These are phyloP conservation scores for Mamestra configurata DNA, from an alignment of 1,140 invertebrate species.

Conservation along the genomic window DNA sequence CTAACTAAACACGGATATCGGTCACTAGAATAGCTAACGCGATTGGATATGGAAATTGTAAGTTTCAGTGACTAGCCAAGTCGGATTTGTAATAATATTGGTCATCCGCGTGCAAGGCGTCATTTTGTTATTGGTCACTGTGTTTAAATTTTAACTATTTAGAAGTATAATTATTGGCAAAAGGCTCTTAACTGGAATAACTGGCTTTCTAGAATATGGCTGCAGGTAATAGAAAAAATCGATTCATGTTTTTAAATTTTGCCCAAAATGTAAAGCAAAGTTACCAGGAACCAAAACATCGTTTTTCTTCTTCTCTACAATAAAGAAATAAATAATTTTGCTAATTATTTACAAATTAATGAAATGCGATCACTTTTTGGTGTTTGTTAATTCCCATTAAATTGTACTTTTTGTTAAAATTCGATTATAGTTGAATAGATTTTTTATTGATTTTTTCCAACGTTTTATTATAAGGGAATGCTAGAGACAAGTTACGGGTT, in stretches of 20 bases:
- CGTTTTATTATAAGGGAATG: slow-evolving; percentile 18
- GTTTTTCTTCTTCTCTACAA: neutral
- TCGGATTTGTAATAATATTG: too few species aligned
- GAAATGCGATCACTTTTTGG: neutral
- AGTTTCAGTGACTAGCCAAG: too few species aligned
- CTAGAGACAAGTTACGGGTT: slow-evolving; percentile 17
- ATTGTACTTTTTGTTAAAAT: slow-evolving; percentile 32
- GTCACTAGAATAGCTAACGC: neutral
- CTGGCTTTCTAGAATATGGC: too few species aligned
- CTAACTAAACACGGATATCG: neutral
- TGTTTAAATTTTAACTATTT: too few species aligned
- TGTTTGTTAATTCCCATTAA: neutral
- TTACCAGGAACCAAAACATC: neutral
- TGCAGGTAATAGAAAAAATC: neutral
- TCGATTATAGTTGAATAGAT: neutral
- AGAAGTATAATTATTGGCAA: too few species aligned
- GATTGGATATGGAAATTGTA: too few species aligned
- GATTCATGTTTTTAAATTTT: neutral
- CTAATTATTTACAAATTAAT: slow-evolving; percentile 30
- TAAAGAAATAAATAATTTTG: slow-evolving; percentile 17
- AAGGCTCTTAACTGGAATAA: too few species aligned
- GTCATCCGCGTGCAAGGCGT: too few species aligned
- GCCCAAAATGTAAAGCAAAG: neutral
- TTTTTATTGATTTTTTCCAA: neutral
- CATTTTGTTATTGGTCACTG: too few species aligned